A percentile compares a stretch with the other conserved stretches of the same genome.
Conservation (phyloP, 2,888 invertebrate genomes). For the Ashinkailepas kermadecensis region DNA sequence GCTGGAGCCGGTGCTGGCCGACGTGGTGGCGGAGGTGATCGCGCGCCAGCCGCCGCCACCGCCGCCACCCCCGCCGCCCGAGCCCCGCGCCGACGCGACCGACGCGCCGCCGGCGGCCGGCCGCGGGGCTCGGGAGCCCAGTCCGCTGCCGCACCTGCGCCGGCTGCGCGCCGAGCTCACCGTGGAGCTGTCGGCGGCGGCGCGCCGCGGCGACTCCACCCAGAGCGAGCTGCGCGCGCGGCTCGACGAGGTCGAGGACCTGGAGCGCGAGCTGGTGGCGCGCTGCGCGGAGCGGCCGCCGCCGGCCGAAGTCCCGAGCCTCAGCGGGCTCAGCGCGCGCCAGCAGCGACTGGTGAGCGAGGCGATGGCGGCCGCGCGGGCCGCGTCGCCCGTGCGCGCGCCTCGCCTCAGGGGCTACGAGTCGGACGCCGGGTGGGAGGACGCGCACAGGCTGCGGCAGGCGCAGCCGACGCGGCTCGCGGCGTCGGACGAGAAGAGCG, state of each 20-base stretch:
- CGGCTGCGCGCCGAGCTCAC: not conserved
- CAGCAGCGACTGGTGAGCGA: not conserved
- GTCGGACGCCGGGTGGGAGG: not conserved
- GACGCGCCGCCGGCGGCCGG: not conserved
- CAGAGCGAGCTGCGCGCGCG: not conserved
- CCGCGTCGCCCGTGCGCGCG: constrained; percentile 26
- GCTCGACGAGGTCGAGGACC: not conserved
- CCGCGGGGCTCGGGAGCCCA: too few relatives aligned
- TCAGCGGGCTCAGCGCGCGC: not conserved
- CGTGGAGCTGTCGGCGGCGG: not conserved
- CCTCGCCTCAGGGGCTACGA: constrained; percentile 27
- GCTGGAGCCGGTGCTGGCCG: not conserved
- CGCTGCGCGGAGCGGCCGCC: not conserved
- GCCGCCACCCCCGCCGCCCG: not conserved
- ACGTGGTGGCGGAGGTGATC: not conserved
- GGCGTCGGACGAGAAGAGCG: not conserved
- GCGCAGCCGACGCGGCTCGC: not conserved
- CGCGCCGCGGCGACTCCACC: not conserved
- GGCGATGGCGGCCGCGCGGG: not conserved
- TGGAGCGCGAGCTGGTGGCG: not conserved
- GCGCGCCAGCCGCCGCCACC: not conserved
- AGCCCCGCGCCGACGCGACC: not conserved
- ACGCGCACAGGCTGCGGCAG: too few relatives aligned
- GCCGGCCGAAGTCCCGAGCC: not conserved
- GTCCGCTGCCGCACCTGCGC: not conserved